Base-by-base conservation (phyloP, 2,797 vertebrate species). In the Myiothlypis coronata region DNA sequence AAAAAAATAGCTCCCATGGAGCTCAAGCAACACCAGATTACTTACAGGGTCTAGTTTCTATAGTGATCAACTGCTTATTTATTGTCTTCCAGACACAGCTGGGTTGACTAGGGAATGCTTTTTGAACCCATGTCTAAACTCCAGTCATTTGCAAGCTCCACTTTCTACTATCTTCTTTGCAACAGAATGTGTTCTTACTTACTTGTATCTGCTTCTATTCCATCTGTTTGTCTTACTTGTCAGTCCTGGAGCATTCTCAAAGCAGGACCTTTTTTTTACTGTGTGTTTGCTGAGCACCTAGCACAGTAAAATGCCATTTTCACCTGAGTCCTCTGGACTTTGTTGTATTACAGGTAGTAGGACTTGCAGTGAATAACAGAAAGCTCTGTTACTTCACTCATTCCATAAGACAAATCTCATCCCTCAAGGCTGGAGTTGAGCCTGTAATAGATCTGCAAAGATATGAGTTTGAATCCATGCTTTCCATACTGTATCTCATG, bases 401-500 rank as follows among this genome's bases (percentile, higher is more conserved):
- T 90, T 94, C 46, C 43, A 81, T 12, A 35, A 89, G 60, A 83
- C 89, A 92, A 88, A 79, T 55, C 52, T 89, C 39, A 76, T 64
- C 43, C 92, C 55, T 84, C 32, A 86, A 80, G 52, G 43, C 61
- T 95, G 46, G 60, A 87, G 49, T 65, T 90, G 43, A 89, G 95
- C 63, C 91, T 79, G 57, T 74, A n/a, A 80, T 47, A 91, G 89
- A 92, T 89, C 75, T 71, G 39, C 34, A 82, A 82, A 85, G 87
- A 27, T 53, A 93, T 89, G 69, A 93, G 43, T 70, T 79, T 79
- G 59, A 77, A 78, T 92, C 87, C 56, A 89, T 20, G 59, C 32
- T 95, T 96, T 93, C 78, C 83, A 84, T 89, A 87, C 27, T 81
- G 68, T 74, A 72, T 55, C 55, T 92, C 92, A 90, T 7, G 6